Evolutionary conservation across 2,797 vertebrate species (phyloP), one percentile per base, ranked within the genome.

Genomic region (Eulemur rubriventer): DNA sequence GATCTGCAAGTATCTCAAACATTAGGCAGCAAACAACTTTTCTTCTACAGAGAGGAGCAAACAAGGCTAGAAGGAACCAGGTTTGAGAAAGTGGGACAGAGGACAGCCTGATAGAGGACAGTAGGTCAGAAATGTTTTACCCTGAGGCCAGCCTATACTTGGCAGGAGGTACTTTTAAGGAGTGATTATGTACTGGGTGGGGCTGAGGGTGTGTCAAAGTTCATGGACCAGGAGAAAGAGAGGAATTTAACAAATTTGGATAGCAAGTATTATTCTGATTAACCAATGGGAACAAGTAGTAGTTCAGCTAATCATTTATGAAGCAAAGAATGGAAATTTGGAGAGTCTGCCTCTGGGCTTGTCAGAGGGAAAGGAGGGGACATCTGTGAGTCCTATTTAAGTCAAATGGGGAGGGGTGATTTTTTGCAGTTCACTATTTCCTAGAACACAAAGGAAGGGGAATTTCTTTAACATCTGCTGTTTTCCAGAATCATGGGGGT

Each of bases 321-420:
- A 93, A 17, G 24, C n/a, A 69, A 78, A 81, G 13, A 38, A 80
- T 17, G 14, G 14, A 63, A 57, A n/a, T 92, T 12, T 89, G 81
- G 57, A 93, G 28, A 22, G 28, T 14, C 82, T 80, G 10, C 80
- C 4, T 46, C 30, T 73, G 70, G 8, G 13, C 46, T 65, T 65
- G 7, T 65, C 12, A 2, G 26, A 18, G 24, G 33, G 73, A 82
- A 67, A 76, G 24, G 46, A 73, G 5, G 65, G 38, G 3, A 2
- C 4, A 57, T 81, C 33, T 28, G 10, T 61, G 83, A 69, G 28
- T 20, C 2, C 8, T 18, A 38, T 20, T 18, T 20, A 41, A 59
- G 55, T 76, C n/a, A 52, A 7, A 8, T 18, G 11, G 5, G 6
- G 16, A 43, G 70, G 14, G 4, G 24, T 10, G 3, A 4, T 16